Base-by-base conservation (phyloP, 2,113 vertebrate species). In the Microcebus murinus region DNA sequence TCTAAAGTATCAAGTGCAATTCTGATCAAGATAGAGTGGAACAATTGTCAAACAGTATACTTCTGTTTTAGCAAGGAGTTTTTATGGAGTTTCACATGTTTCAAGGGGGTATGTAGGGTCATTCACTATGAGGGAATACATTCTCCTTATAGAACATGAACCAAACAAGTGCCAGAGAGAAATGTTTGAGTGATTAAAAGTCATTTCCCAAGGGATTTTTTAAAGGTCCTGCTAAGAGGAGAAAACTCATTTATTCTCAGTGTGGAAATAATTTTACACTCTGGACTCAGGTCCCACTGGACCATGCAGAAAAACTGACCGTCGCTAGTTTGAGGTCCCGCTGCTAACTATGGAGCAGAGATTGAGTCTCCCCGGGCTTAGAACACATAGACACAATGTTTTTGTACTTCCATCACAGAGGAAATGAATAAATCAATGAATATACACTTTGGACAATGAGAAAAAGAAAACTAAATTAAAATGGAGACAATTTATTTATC, bases 311-410 rank as follows among this genome's bases (percentile, higher is more conserved):
- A 34, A 57, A 3, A 4, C 2, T 21, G 70, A 6, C 3, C 10
- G 7, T 70, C 27, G 18, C 34, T 2, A 18, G n/a, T 27, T 27
- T 4, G 18, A 18, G 21, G 2, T 10, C 3, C 3, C 4, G 0
- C 13, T 2, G 25, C 12, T 36, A n/a, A 73, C 27, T 31, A 52
- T 0, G 13, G 57, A 7, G 2, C 31, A 5, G 7, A 65, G 45
- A 12, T 5, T 2, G 12, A 48, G 2, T 80, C 27, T 85, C 12
- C 7, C 25, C 7, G 0, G 11, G 2, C 1, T 18, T 36, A 50
- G 4, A 27, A 45, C 20, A 10, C 29, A 17, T 39, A 31, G 52
- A 63, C 34, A 34, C 2, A 20, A 0, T 8, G 77, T 34, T 6
- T 3, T 48, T 81, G 18, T 6, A 4, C 11, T 52, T 48, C 6